A percentile compares a stretch with the other conserved stretches of the same genome.
phyloP scores from a whole-genome alignment of 2,888 invertebrate genomes.

The Eristalinus aeneus region DNA sequence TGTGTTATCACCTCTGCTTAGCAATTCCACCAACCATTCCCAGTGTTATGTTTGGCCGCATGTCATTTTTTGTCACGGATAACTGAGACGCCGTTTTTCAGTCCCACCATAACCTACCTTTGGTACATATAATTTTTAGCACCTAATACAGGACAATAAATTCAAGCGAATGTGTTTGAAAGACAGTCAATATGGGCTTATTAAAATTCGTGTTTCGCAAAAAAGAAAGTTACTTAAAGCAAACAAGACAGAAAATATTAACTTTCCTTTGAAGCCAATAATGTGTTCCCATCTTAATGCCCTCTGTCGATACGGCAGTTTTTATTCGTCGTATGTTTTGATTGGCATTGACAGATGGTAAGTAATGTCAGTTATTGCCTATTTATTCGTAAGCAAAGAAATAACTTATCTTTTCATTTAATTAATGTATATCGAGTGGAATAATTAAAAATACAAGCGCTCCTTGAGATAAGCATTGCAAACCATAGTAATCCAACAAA shows the following conservation, averaged over 20 bases:
- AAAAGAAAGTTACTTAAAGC: too few species aligned
- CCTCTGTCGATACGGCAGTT: slow-evolving; percentile 36
- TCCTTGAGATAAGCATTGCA: not conserved
- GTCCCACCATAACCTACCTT: too few species aligned
- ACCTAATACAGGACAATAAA: too few species aligned
- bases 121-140: too few species aligned
- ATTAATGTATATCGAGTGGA: slow-evolving; percentile 7
- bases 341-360: slow-evolving; percentile 32
- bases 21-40: not conserved
- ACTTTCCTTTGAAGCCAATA: too few species aligned
- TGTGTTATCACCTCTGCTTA: not conserved
- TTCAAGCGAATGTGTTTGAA: too few species aligned
- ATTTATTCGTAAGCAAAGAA: slow-evolving; percentile 38
- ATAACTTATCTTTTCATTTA: slow-evolving; percentile 18
- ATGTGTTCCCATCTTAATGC: too few species aligned
- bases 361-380: slow-evolving; percentile 48
- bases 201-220: too few species aligned
- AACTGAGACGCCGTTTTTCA: too few species aligned
- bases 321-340: slow-evolving; percentile 9
- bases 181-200: too few species aligned
- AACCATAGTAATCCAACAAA: not conserved
- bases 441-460: not conserved
- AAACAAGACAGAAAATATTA: too few species aligned
- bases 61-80: too few species aligned
- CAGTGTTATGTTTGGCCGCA: not conserved